A percentile compares a stretch with the other conserved stretches of the same genome.
Conservation (phyloP, 2,113 vertebrate genomes). For the Spea bombifrons region DNA sequence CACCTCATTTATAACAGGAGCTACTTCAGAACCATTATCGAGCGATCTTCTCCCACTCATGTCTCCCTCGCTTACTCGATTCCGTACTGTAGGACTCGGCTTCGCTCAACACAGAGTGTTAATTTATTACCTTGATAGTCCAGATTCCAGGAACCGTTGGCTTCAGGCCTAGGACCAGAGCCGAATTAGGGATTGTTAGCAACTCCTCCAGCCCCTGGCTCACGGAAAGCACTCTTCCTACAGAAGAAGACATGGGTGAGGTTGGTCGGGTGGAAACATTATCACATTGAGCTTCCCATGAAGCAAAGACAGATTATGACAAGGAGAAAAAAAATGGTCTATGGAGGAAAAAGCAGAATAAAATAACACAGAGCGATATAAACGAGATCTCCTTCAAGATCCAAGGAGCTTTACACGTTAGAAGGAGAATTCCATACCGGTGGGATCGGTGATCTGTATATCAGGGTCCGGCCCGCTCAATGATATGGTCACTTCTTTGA, state of each 20-base stretch:
- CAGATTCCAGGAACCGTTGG: slow-evolving; percentile 79
- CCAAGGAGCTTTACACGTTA: background rate
- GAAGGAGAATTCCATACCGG: slow-evolving; percentile 66
- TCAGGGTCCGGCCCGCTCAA: slow-evolving; percentile 86
- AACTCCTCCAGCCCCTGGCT: slow-evolving; percentile 81
- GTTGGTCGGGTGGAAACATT: background rate
- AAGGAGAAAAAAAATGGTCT: too few species aligned
- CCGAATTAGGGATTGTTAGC: slow-evolving; percentile 88
- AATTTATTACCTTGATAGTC: slow-evolving; percentile 77
- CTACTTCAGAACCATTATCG: background rate
- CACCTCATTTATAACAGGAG: too few species aligned
- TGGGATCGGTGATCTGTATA: slow-evolving; percentile 84
- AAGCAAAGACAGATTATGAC: too few species aligned
- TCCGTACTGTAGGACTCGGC: background rate
- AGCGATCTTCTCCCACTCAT: background rate
- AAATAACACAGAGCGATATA: background rate
- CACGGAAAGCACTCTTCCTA: slow-evolving; percentile 75
- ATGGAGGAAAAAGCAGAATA: background rate
- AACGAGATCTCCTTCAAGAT: background rate
- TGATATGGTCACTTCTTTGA: slow-evolving; percentile 95
- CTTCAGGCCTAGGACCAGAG: slow-evolving; percentile 80
- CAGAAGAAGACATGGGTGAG: background rate
- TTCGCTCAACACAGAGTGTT: too few species aligned
- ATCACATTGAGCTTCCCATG: background rate
- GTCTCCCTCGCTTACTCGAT: background rate